A percentile compares a stretch with the other conserved stretches of the same genome.
These are phyloP conservation scores for Pachyseris speciosa DNA, from an alignment of 64 coral and sea anemone genomes.

Conservation along the genomic window DNA sequence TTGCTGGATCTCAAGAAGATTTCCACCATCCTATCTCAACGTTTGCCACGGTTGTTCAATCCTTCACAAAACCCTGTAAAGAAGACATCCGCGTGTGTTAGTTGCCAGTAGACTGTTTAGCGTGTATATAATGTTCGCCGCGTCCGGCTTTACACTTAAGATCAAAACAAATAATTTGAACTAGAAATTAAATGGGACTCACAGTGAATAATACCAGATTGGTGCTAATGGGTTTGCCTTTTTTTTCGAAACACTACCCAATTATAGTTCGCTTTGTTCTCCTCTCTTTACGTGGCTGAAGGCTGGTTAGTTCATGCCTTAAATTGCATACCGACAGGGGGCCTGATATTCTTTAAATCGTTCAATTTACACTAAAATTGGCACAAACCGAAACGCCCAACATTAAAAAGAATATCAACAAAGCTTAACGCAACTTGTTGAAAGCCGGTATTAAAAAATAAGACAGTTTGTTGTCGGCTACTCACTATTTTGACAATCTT, in stretches of 20 bases:
- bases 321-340: neutral
- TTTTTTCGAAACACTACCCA: neutral
- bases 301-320: neutral
- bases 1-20: neutral
- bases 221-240: neutral
- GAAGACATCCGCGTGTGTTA: neutral
- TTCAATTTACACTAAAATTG: constrained; percentile 13
- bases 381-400: constrained; percentile 15
- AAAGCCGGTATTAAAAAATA: neutral
- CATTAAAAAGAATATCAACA: neutral
- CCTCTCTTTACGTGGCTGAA: neutral
- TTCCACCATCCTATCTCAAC: neutral
- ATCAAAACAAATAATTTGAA: neutral
- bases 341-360: neutral
- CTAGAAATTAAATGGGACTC: neutral
- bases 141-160: neutral
- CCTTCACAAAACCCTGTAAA: neutral
- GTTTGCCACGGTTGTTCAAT: neutral
- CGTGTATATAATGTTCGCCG: neutral
- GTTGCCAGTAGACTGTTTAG: neutral
- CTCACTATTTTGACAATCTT: neutral
- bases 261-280: constrained; percentile 8
- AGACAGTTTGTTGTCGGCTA: neutral
- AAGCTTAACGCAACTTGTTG: neutral
- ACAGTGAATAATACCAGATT: neutral